These are phyloP conservation scores for Eupithecia inturbata DNA, from an alignment of 2,888 invertebrate species.

Conservation along the genomic window DNA sequence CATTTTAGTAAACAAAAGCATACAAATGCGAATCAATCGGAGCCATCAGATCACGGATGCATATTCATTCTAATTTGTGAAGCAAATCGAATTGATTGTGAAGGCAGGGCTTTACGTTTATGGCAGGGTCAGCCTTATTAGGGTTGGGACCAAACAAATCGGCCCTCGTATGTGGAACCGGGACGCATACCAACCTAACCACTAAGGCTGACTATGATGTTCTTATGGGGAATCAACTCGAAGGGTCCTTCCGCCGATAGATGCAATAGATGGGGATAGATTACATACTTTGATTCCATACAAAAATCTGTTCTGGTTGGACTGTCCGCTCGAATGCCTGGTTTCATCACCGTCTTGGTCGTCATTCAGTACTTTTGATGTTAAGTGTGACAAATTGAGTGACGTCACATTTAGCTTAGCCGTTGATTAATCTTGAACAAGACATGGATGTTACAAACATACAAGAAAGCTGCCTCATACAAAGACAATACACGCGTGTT, in stretches of 20 bases:
- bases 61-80: conserved; percentile 45
- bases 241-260: not conserved
- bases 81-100: conserved; percentile 39
- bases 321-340: not conserved
- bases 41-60: conserved; percentile 29
- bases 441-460: not conserved
- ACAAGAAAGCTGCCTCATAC: not conserved
- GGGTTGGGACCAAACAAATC: conserved; percentile 13
- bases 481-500: not conserved
- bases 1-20: conserved; percentile 31
- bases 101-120: conserved; percentile 19
- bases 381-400: not conserved
- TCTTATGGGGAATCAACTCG: not conserved
- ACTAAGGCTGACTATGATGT: not conserved
- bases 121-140: conserved; percentile 25
- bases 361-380: not conserved
- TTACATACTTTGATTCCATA: not conserved
- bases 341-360: not conserved
- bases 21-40: conserved; percentile 37
- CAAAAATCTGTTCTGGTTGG: not conserved
- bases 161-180: not conserved
- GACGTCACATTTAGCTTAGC: not conserved
- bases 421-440: not conserved
- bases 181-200: not conserved
- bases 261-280: not conserved